Evolutionary conservation across 2,797 vertebrate species (phyloP), one percentile per base, ranked within the genome.

Genomic region (Danio choprae): DNA sequence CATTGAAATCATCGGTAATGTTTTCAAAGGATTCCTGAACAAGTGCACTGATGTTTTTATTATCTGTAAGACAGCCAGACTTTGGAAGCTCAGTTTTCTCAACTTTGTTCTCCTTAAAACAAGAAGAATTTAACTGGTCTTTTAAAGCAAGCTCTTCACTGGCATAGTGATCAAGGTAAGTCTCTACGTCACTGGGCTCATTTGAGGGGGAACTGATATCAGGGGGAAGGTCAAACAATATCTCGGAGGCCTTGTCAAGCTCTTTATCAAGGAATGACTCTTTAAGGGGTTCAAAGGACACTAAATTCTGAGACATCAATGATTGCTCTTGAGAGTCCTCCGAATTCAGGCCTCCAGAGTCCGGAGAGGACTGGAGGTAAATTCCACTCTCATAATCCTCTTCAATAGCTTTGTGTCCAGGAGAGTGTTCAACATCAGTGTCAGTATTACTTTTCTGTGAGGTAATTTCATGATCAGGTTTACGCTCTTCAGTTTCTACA

Each of bases 1-100:
- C 87, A 22, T 90, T 87, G 40, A 88, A 65, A 73, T 92, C 89
- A 58, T 86, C 67, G 48, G 38, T 38, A 44, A 69, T 83, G 40
- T 89, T 87, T 80, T 93, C 90, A 87, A 90, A 90, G 2, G 89
- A 91, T 1, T 90, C 88, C 69, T 90, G 81, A 77, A 89, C 89
- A 60, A 88, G 89, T 10, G 64, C 16, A 6, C 18, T 53, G 38
- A 41, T 43, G 22, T 71, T 73, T 22, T 69, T 59, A 80, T 43
- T 8, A 5, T 83, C 76, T 58, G 72, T 58, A 62, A 68, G 88
- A 68, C 89, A 87, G 79, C 70, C 86, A 6, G 85, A 83, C 81
- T 89, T 89, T 18, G 84, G 78, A 20, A 87, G 16, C 5, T 79
- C 72, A 20, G 65, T 13, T 0, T 73, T 68, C 41, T 90, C 85